Conservation (phyloP, 2,888 invertebrate genomes). For the Acrobasis suavella region DNA sequence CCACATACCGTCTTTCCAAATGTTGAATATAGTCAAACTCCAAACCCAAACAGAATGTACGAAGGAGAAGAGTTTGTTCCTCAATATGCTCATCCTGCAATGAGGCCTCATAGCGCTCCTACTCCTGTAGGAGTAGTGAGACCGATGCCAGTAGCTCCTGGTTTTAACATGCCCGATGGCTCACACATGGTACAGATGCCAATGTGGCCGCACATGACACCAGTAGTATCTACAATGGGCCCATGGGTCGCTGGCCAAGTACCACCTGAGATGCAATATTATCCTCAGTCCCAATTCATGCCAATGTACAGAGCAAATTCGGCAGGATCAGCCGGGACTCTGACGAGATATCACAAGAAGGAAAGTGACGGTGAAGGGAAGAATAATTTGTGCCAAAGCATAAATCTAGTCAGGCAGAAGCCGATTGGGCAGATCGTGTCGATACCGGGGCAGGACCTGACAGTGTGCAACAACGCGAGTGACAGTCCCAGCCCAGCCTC, state of each 20-base stretch:
- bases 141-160: constrained; percentile 60
- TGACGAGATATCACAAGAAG: constrained; percentile 73
- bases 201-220: constrained; percentile 71
- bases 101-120: constrained; percentile 71
- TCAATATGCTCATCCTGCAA: constrained; percentile 63
- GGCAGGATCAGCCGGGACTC: constrained; percentile 74
- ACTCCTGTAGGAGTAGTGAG: constrained; percentile 63
- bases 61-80: constrained; percentile 64
- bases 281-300: constrained; percentile 70
- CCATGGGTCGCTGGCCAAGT: constrained; percentile 68
- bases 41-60: constrained; percentile 55
- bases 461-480: constrained; percentile 69
- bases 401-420: constrained; percentile 78
- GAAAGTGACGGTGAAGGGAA: constrained; percentile 63
- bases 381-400: constrained; percentile 76
- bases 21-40: constrained; percentile 58
- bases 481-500: constrained; percentile 75
- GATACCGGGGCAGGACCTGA: constrained; percentile 70
- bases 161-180: constrained; percentile 60
- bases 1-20: constrained; percentile 74
- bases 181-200: constrained; percentile 71
- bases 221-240: constrained; percentile 64
- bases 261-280: constrained; percentile 72
- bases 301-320: constrained; percentile 75
- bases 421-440: constrained; percentile 78